phyloP scores from a whole-genome alignment of 1,140 invertebrate species.

The Cryptotermes secundus region DNA sequence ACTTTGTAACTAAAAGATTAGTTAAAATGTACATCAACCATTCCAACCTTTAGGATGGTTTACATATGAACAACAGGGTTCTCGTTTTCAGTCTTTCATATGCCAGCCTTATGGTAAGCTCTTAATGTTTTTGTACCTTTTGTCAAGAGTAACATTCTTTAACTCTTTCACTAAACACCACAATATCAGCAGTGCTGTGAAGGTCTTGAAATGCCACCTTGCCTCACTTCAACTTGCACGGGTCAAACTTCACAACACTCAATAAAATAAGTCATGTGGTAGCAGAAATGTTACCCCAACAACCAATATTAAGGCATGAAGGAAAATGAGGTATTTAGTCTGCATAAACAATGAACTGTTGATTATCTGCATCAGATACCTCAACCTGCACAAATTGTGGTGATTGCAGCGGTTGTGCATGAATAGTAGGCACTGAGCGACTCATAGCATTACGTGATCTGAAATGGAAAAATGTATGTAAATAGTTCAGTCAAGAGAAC shows the following conservation, averaged over 20 bases:
- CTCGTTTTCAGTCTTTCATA: not conserved
- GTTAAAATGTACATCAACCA: slow-evolving; percentile 12
- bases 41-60: not conserved
- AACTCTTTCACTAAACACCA: not conserved
- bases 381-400: slow-evolving; percentile 69
- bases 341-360: slow-evolving; percentile 68
- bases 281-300: not conserved
- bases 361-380: slow-evolving; percentile 59
- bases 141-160: not conserved
- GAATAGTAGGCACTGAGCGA: slow-evolving; percentile 50
- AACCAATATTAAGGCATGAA: slow-evolving; percentile 7
- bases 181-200: not conserved
- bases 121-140: not conserved
- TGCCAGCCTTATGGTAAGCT: not conserved
- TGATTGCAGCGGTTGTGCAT: slow-evolving; percentile 51
- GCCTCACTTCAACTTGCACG: not conserved
- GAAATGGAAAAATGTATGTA: slow-evolving; percentile 38
- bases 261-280: not conserved
- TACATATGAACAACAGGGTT: not conserved
- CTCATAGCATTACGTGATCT: slow-evolving; percentile 60
- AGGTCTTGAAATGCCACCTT: not conserved
- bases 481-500: too few species aligned
- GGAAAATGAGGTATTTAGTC: slow-evolving; percentile 51
- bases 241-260: not conserved
- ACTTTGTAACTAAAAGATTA: not conserved